phyloP scores from a whole-genome alignment of 2,113 vertebrate genomes.

The Elephas maximus region DNA sequence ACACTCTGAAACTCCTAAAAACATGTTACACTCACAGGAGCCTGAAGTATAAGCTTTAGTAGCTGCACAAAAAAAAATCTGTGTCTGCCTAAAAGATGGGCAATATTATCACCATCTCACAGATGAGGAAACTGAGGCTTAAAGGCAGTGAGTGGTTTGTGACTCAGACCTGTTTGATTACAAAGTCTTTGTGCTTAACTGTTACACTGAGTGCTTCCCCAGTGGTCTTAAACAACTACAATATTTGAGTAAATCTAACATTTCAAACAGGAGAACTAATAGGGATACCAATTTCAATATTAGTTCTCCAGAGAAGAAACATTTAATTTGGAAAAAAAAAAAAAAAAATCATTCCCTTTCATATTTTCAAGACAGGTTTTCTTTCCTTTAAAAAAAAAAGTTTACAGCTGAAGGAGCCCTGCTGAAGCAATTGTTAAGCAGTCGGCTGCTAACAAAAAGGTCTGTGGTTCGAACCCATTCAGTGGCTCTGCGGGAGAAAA shows the following conservation, averaged over 20 bases:
- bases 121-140: slow-evolving; percentile 10
- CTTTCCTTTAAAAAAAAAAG: background rate
- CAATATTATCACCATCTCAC: background rate
- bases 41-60: background rate
- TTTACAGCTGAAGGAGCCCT: background rate
- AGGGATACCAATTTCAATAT: background rate
- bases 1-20: background rate
- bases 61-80: background rate
- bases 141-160: too few relatives aligned
- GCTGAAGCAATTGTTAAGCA: background rate
- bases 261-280: background rate
- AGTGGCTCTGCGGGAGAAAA: background rate
- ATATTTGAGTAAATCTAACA: background rate
- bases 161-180: background rate
- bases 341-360: background rate
- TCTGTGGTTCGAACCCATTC: background rate
- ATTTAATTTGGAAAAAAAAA: background rate
- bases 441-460: background rate
- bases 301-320: background rate
- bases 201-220: background rate
- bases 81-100: background rate
- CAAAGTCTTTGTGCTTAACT: background rate
- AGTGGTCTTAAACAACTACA: background rate
- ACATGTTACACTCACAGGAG: background rate
- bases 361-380: slow-evolving; percentile 2